Evolutionary conservation across 2,888 invertebrate species (phyloP), one percentile per base, ranked within the genome.

Genomic region (Herminia tarsipennalis): DNA sequence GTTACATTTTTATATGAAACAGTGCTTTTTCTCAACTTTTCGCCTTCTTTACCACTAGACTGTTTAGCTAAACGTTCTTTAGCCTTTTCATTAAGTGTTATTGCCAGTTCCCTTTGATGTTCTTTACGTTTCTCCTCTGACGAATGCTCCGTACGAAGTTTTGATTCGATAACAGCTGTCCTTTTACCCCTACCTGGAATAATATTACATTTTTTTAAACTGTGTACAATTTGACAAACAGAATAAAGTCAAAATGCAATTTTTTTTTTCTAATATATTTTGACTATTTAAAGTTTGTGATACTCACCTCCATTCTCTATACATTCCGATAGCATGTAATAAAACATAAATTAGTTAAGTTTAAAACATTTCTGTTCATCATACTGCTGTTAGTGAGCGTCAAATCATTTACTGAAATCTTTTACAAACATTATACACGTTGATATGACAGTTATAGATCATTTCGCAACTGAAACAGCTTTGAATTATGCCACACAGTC

Each of bases 71-170:
- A 87, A 27, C 99, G 94, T 70, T 97, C 97, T 66, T 96, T 95
- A 0, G 99, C 99, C 52, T 96, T 96, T 75, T 98, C 97, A 73
- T 99, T 99, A 25, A 99, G 88, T 50, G 95, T 94, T 45, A 95
- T 94, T 0, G 98, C 98, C 49, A 99, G 87, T 85, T 99, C 99
- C 69, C 97, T 96, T 83, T 99, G 99, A 92, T 99, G 98, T 73
- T 97, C 95, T 66, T 98, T 98, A 8, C 99, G 94, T 83, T 99
- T 99, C 73, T 99, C 99, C 81, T 99, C 99, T 0, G 98, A 96
- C 6, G 98, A 98, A 65, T 97, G 96, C 78, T 99, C 99, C 22
- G 97, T 97, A 72, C 99, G 93, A 5, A 99, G 93, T 83, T 99
- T 98, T 2, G 96, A 97, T 73, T 98, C 98, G 22, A 99, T 93